Conservation (phyloP, 2,113 vertebrate species). For the Sarotherodon lohbergeri region DNA sequence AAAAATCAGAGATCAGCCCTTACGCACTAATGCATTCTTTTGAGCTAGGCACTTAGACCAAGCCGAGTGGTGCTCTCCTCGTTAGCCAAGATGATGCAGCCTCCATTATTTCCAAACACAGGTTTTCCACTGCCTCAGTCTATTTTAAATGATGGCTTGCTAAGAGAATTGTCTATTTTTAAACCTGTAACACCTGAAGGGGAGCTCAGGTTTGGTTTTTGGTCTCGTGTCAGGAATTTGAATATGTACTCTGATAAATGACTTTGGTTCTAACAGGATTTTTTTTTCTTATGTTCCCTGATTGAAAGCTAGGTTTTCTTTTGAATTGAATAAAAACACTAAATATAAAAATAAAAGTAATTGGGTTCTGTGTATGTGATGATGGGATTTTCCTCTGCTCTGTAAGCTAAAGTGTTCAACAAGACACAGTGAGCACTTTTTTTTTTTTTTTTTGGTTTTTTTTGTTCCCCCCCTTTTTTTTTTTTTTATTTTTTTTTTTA, state of each 20-base stretch:
- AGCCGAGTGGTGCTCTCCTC: neutral
- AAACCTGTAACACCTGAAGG: neutral
- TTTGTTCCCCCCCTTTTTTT: too few species aligned
- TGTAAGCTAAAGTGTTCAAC: neutral
- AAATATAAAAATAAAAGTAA: neutral
- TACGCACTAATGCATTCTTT: neutral
- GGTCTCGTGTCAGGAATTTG: neutral
- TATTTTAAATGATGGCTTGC: neutral
- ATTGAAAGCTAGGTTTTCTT: neutral
- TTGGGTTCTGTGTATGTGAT: neutral
- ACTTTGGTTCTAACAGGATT: accelerated
- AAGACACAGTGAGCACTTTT: neutral
- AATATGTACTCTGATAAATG: neutral
- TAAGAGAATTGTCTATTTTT: neutral
- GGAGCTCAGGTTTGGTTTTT: neutral
- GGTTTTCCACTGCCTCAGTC: neutral
- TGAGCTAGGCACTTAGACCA: neutral
- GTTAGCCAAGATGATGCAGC: neutral
- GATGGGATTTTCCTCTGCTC: conserved; percentile 14
- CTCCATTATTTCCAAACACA: neutral
- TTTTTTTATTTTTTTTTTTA: too few species aligned
- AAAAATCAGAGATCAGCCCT: neutral
- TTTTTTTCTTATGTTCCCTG: neutral
- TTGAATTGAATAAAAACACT: neutral
- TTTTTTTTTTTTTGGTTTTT: too few species aligned